phyloP scores from a whole-genome alignment of 1,140 invertebrate genomes.

The Teleogryllus occipitalis region DNA sequence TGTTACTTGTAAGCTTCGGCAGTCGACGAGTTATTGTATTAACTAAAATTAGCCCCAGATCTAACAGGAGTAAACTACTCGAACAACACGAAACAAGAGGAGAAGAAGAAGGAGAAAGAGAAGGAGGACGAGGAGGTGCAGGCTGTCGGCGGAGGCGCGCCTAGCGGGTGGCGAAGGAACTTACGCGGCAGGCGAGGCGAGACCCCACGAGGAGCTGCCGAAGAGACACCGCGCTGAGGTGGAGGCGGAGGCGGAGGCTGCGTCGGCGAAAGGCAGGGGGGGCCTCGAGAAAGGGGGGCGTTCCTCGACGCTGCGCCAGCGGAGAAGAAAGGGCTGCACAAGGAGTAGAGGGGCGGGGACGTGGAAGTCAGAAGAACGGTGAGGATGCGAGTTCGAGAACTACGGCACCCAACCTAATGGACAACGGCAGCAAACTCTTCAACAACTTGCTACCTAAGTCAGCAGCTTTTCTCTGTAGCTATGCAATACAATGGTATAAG shows the following conservation, averaged over 20 bases:
- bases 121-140: not conserved
- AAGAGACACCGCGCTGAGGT: too few relatives aligned
- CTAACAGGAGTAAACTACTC: not conserved
- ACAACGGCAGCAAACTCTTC: not conserved
- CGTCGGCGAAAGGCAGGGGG: too few relatives aligned
- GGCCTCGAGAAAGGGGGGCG: not conserved
- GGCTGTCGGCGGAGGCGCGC: not conserved
- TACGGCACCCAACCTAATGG: too few relatives aligned
- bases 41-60: not conserved
- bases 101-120: not conserved
- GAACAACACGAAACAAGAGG: not conserved
- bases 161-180: not conserved
- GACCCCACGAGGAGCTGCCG: too few relatives aligned
- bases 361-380: not conserved
- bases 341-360: not conserved
- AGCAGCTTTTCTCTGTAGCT: not conserved
- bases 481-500: not conserved
- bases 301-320: not conserved
- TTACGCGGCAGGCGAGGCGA: too few relatives aligned
- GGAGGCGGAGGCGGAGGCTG: too few relatives aligned
- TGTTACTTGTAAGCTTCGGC: slow-evolving; percentile 3
- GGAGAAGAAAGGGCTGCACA: not conserved
- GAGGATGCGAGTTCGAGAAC: too few relatives aligned
- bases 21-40: not conserved
- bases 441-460: not conserved